Evolutionary conservation across 1,140 invertebrate genomes (phyloP).

Genomic region (Oryctes rhinoceros): DNA sequence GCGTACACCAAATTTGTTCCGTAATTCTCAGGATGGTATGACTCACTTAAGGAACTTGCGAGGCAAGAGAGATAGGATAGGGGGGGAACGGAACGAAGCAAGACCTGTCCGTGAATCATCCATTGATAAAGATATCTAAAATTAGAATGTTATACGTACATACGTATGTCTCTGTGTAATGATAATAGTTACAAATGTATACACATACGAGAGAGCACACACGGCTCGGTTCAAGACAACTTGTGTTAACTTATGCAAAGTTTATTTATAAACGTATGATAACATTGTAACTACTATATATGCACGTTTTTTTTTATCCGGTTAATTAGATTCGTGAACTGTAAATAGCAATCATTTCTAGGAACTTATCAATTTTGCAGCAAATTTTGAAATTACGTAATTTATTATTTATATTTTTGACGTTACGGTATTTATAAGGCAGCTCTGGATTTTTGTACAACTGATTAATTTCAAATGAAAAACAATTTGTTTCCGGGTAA

Average conservation of each 20-base stretch:
- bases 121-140: slow-evolving; percentile 15
- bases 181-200: slow-evolving; percentile 15
- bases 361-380: not conserved
- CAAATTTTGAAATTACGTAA: not conserved
- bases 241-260: not conserved
- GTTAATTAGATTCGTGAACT: not conserved
- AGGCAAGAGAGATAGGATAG: not conserved
- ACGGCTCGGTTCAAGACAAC: no score
- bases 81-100: not conserved
- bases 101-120: not conserved
- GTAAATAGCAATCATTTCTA: not conserved
- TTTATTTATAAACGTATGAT: not conserved
- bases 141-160: not conserved
- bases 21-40: not conserved
- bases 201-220: not conserved
- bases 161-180: not conserved
- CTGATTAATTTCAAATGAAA: no score
- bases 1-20: not conserved
- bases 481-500: no score
- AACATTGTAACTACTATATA: slow-evolving; percentile 1
- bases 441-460: no score
- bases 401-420: not conserved
- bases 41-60: not conserved
- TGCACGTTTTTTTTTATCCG: not conserved
- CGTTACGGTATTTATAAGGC: not conserved